Base-by-base conservation (phyloP, 2,113 vertebrate genomes). In the Elgaria multicarinata region DNA sequence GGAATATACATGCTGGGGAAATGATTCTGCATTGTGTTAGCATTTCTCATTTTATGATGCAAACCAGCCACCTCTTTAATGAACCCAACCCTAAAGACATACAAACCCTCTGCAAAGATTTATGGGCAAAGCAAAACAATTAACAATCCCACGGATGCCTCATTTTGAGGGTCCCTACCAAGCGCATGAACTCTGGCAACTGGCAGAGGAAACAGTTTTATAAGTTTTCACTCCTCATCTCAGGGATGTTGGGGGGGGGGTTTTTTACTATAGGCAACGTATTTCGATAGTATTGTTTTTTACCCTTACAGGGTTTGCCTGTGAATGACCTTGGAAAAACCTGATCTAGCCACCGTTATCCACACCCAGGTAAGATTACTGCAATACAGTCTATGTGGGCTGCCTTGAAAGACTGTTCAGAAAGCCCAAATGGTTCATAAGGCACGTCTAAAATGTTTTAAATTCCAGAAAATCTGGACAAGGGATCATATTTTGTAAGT, bases 31-130 rank as follows among this genome's bases (percentile, higher is more conserved):
- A 62, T 84, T 69, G 75, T 46, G 13, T 14, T 80, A 36, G 31
- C 1, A 9, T 20, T 4, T 69, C 12, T 76, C 84, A 8, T 0
- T 64, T 69, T 58, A 50, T 36, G 42, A 10, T 1, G 5, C 36
- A 50, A 42, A 36, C 1, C 58, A n/a, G 71, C 14, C 26, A 0
- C 0, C 66, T 42, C 71, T 86, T 36, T 83, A 76, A 64, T 1
- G 24, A 94, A 58, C 84, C 88, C 33, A 55, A 24, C 26, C 66
- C 18, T 87, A 58, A 39, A 81, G 83, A 71, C 88, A 87, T 10
- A 10, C 24, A 87, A 87, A 20, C 0, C 5, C 87, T 83, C 90
- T 28, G 53, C n/a, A 0, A 71, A 86, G 44, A 93, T 87, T 92
- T 44, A 87, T 28, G 64, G 24, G 31, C 82, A 87, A 67, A 86